Evolutionary conservation across 1,140 invertebrate species (phyloP).

Genomic region (Bombus breviceps): DNA sequence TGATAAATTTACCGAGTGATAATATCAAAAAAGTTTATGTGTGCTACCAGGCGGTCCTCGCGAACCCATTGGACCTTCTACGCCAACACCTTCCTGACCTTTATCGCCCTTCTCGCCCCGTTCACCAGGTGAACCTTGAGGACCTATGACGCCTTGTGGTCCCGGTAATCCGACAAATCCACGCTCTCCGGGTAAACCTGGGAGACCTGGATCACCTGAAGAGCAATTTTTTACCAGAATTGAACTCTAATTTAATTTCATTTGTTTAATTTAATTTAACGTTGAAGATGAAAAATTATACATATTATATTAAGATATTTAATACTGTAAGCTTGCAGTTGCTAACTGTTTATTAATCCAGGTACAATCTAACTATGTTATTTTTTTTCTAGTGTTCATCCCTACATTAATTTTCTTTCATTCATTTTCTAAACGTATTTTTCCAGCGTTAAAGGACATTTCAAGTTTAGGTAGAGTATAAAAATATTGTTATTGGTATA

Average conservation of each 20-base stretch:
- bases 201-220: constrained; percentile 82
- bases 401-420: not conserved
- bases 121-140: constrained; percentile 84
- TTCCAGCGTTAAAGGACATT: no score
- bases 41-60: constrained; percentile 85
- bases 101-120: constrained; percentile 89
- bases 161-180: constrained; percentile 88
- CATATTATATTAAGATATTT: not conserved
- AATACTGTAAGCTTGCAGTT: not conserved
- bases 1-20: not conserved
- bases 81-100: constrained; percentile 86
- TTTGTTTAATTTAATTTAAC: not conserved
- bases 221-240: not conserved
- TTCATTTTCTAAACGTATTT: not conserved
- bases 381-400: not conserved
- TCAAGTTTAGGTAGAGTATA: no score
- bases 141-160: constrained; percentile 84
- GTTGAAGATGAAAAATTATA: not conserved
- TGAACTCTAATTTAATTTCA: not conserved
- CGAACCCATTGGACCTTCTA: constrained; percentile 87
- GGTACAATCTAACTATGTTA: not conserved
- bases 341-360: not conserved
- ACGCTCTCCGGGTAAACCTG: constrained; percentile 83
- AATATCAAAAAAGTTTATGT: not conserved
- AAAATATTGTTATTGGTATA: no score